phyloP scores from a whole-genome alignment of 2,888 invertebrate species.

The Endomychus coccineus region DNA sequence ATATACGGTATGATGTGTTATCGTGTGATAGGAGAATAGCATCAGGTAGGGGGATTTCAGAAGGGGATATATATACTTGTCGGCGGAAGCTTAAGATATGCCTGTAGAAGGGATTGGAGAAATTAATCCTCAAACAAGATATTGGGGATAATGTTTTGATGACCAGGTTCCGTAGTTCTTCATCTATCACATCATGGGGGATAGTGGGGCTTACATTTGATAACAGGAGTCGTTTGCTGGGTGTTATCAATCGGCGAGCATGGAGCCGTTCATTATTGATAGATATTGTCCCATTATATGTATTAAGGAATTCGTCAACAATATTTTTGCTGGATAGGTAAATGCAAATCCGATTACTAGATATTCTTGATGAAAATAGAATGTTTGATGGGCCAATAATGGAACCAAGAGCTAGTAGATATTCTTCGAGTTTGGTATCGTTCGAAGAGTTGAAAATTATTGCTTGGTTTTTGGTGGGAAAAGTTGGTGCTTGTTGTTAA shows the following conservation, averaged over 20 bases:
- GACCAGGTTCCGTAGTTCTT: conserved; percentile 15
- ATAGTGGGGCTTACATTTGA: conserved; percentile 27
- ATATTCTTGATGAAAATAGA: conserved; percentile 13
- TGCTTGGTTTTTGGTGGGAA: conserved; percentile 5
- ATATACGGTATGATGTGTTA: conserved; percentile 19
- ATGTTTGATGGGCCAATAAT: conserved; percentile 3
- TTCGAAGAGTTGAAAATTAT: conserved; percentile 1
- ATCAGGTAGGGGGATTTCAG: conserved; percentile 7
- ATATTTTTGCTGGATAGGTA: conserved; percentile 16
- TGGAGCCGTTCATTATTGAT: conserved; percentile 12
- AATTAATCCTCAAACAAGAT: conserved; percentile 21
- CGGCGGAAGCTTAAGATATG: conserved; percentile 25
- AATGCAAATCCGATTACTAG: conserved; percentile 13
- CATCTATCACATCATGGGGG: conserved; percentile 18
- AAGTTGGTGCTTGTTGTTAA: neutral
- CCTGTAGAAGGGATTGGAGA: conserved; percentile 16
- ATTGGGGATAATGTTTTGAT: conserved; percentile 21
- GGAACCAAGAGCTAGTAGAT: neutral
- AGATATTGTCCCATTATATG: conserved; percentile 15
- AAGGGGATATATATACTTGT: conserved; percentile 20
- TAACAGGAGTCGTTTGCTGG: conserved; percentile 21
- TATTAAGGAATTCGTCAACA: conserved; percentile 18
- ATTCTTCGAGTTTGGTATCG: conserved; percentile 1
- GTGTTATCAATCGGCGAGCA: conserved; percentile 21
- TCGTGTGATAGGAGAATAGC: conserved; percentile 17